Evolutionary conservation across 2,797 vertebrate genomes (phyloP), one percentile per base, ranked within the genome.

Genomic region (Brachyrhaphis roseni): DNA sequence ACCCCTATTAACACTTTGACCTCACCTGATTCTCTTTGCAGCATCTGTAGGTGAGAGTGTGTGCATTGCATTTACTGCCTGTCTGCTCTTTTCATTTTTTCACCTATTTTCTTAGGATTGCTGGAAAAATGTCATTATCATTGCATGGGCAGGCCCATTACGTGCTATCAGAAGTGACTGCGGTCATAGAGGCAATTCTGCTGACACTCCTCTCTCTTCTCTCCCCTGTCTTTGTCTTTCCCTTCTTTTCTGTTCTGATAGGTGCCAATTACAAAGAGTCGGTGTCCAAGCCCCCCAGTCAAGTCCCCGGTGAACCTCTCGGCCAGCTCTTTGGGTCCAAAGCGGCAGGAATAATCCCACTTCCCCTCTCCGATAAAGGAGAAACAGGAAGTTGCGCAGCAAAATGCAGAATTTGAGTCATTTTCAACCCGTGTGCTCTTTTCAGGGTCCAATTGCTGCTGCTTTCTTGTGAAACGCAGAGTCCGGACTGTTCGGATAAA

Each of bases 331-430:
- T 83, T 59, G 87, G 89, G 87, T 87, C 86, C 90, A 78, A 86
- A 94, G 91, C 95, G 93, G 80, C 92, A 94, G 97, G 96, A 97
- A 95, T 95, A 96, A 95, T 94, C 89, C 93, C 93, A 1, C 80
- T 90, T 86, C 87, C 86, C 95, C 94, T 91, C 88, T 94, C 90
- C 94, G 92, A 92, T 92, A 86, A 93, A 73, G 91, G 75, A 75
- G 23, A 82, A 84, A 82, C 82, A 84, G 82, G 88, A 88, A 91
- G 81, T 89, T 77, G 82, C 80, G 31, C 78, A 71, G 84, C 85
- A 80, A 87, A 90, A 93, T 91, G 88, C 86, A 88, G 92, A 90
- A 89, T 89, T 89, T 87, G 89, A 91, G 84, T 90, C 72, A 76
- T 78, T 81, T 78, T 76, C 85, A 86, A 83, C 83, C 87, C 77